Conservation (phyloP, 2,797 vertebrate species). For the Myripristis jacobus region DNA sequence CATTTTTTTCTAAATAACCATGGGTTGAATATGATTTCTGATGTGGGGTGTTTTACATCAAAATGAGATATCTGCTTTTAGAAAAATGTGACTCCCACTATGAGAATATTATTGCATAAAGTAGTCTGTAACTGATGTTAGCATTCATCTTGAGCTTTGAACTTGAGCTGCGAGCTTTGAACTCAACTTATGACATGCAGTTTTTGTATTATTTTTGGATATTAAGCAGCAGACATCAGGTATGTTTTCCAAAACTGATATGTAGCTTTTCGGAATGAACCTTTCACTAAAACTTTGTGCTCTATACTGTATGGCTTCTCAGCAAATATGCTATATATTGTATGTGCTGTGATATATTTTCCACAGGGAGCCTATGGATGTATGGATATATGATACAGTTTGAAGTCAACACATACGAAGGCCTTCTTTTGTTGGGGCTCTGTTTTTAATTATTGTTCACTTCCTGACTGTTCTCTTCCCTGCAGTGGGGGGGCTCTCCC, state of each 20-base stretch:
- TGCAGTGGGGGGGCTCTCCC: slow-evolving; percentile 57
- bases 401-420: slow-evolving; percentile 62
- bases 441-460: slow-evolving; percentile 81
- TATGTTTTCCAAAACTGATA: background rate
- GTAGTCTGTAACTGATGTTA: background rate
- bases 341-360: slow-evolving; percentile 32
- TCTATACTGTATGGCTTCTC: background rate
- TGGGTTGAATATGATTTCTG: too few relatives aligned
- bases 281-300: background rate
- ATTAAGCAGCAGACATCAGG: too few relatives aligned
- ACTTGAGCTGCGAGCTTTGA: background rate
- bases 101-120: too few relatives aligned
- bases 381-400: slow-evolving; percentile 47
- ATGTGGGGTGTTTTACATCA: too few relatives aligned
- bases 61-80: too few relatives aligned
- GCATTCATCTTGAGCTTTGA: background rate
- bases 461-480: slow-evolving; percentile 63
- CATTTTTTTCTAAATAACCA: too few relatives aligned
- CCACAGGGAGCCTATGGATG: slow-evolving; percentile 21
- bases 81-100: too few relatives aligned
- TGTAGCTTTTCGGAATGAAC: background rate
- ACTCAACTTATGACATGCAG: too few relatives aligned
- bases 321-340: background rate
- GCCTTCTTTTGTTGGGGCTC: slow-evolving; percentile 61
- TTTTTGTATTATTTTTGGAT: background rate